Conservation (phyloP, 2,113 vertebrate species). For the Plecturocebus donacophilus region DNA sequence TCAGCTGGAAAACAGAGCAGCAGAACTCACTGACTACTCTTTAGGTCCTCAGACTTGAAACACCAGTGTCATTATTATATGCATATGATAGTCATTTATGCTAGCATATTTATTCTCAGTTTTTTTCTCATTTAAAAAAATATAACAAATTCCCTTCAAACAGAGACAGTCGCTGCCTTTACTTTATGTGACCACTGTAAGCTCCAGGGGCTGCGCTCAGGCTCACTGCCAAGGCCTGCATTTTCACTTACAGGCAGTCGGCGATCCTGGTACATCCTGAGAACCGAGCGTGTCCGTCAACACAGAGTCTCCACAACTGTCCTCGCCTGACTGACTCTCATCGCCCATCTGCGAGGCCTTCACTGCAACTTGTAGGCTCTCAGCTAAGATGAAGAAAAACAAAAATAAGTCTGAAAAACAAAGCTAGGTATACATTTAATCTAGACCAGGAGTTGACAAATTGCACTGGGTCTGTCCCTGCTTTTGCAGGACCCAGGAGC, state of each 20-base stretch:
- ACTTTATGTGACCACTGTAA: too few relatives aligned
- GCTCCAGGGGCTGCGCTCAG: neutral
- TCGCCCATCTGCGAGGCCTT: slow-evolving; percentile 74
- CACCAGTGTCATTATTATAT: neutral
- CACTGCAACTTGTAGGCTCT: slow-evolving; percentile 83
- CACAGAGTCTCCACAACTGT: slow-evolving; percentile 61
- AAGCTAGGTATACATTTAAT: neutral
- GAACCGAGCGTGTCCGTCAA: neutral
- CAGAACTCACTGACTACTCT: neutral
- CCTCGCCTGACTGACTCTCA: slow-evolving; percentile 30
- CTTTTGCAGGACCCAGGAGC: neutral
- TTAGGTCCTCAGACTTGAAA: neutral
- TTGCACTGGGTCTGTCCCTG: neutral
- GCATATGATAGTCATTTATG: neutral
- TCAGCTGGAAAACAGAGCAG: neutral
- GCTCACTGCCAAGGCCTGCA: neutral
- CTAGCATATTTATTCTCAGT: neutral
- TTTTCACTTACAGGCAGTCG: slow-evolving; percentile 82
- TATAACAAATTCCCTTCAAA: neutral
- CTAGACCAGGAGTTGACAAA: neutral
- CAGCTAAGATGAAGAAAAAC: slow-evolving; percentile 76
- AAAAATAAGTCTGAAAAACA: neutral
- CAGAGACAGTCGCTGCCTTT: neutral
- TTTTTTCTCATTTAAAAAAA: slow-evolving; percentile 11
- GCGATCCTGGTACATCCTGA: slow-evolving; percentile 39